Conservation (phyloP, 2,888 invertebrate species). For the Lasioglossum calceatum region DNA sequence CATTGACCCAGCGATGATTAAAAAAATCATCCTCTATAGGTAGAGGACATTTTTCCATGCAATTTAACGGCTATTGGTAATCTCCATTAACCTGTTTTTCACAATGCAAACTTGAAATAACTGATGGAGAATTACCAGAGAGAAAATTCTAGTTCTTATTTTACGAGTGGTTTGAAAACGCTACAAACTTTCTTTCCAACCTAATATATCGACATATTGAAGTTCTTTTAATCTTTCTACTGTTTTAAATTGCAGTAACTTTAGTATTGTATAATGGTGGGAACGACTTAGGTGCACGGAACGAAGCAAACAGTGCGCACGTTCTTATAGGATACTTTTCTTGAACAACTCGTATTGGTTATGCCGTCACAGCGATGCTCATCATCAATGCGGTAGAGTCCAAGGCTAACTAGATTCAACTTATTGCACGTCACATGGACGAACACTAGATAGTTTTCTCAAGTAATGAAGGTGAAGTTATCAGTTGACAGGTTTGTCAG, state of each 20-base stretch:
- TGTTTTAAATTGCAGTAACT: neutral
- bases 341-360: neutral
- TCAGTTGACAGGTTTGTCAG: neutral
- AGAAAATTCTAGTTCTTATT: neutral
- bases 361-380: neutral
- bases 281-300: neutral
- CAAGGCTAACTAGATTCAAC: conserved; percentile 48
- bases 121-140: neutral
- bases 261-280: neutral
- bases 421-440: neutral
- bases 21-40: neutral
- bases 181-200: too few relatives aligned
- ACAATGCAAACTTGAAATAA: neutral
- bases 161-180: neutral
- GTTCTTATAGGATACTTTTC: neutral
- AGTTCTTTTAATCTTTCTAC: neutral
- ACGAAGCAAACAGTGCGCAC: neutral
- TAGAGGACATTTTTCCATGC: neutral
- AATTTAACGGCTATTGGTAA: neutral
- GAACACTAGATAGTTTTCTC: neutral
- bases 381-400: conserved; percentile 32
- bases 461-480: neutral
- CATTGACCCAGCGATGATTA: neutral
- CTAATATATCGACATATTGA: neutral
- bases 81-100: neutral